Evolutionary conservation across 2,113 vertebrate genomes (phyloP).

Genomic region (Tautogolabrus adspersus): DNA sequence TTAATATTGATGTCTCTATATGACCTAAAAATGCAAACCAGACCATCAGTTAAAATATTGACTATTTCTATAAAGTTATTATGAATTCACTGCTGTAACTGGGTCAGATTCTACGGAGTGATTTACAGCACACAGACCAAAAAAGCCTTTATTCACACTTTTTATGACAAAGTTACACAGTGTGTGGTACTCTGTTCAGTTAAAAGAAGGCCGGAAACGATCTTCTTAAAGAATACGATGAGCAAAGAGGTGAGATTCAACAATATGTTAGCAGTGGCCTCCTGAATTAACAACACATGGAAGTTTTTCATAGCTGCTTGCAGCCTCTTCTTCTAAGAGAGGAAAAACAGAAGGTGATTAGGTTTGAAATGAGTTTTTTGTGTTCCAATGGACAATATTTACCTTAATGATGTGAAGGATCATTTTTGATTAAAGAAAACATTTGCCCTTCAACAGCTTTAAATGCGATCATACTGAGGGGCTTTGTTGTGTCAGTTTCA

Average conservation of each 20-base stretch:
- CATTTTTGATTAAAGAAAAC: neutral
- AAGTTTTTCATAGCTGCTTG: neutral
- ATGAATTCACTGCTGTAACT: neutral
- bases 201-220: neutral
- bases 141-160: neutral
- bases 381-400: neutral
- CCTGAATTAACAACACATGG: too few species aligned
- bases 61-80: neutral
- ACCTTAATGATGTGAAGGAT: neutral
- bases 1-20: neutral
- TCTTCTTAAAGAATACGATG: neutral
- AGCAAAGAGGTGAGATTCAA: too few species aligned
- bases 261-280: too few species aligned
- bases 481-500: neutral
- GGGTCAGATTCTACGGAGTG: neutral
- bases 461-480: slow-evolving; percentile 28
- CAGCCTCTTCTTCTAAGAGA: too few species aligned
- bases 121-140: neutral
- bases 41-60: slow-evolving; percentile 1
- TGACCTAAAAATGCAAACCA: neutral
- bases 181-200: neutral
- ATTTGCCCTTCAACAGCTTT: slow-evolving; percentile 9
- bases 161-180: neutral
- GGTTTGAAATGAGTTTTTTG: too few species aligned
- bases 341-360: too few species aligned